These are phyloP conservation scores for Dermochelys coriacea DNA, from an alignment of 2,797 vertebrate species.

Conservation along the genomic window DNA sequence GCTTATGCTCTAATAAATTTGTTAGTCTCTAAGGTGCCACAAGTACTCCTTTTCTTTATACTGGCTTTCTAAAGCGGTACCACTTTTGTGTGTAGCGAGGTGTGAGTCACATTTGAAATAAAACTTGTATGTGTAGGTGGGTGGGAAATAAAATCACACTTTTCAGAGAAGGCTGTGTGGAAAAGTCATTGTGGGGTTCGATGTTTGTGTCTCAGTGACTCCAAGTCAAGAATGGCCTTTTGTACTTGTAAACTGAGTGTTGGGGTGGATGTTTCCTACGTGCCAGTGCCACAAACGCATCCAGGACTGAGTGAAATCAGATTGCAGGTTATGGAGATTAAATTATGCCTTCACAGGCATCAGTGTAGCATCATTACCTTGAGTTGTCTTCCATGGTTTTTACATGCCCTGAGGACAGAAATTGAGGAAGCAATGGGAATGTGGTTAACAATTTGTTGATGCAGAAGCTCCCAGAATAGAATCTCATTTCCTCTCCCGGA, in stretches of 20 bases:
- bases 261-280: background rate
- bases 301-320: background rate
- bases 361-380: background rate
- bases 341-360: background rate
- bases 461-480: no score
- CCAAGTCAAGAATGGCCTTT: no score
- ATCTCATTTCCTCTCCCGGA: background rate
- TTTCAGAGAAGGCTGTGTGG: background rate
- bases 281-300: background rate
- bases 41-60: no score
- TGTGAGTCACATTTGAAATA: background rate
- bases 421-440: background rate
- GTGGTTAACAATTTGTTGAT: background rate
- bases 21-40: no score
- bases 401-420: background rate
- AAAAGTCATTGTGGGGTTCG: background rate
- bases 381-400: background rate
- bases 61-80: background rate
- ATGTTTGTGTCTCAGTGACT: background rate
- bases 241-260: no score
- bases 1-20: no score
- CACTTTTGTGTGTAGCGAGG: background rate
- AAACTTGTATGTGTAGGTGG: background rate
- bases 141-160: background rate
- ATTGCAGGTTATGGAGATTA: background rate